Base-by-base conservation (phyloP, 2,888 invertebrate genomes). In the Trissonchulus latispiculum region DNA sequence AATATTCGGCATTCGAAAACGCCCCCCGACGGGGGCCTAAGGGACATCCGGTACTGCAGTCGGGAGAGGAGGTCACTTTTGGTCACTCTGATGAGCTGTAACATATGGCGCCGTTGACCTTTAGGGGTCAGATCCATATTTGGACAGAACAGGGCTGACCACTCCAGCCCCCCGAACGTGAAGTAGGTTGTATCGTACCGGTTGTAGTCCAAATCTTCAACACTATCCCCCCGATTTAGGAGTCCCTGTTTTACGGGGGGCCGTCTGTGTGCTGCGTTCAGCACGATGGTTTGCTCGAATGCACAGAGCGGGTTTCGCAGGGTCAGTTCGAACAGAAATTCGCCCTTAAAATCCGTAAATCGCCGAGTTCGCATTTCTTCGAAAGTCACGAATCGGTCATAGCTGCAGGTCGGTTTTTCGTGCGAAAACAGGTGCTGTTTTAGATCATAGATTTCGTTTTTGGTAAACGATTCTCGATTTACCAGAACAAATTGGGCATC, bases 401-500 rank as follows among this genome's bases (percentile, higher is more conserved):
- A 48, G 23, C 8, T 48, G 23, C 48, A 48, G 48, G 48, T 15
- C 8, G 48, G 48, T 8, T 48, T 8, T 23, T 48, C 48, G 23
- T 15, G 8, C 8, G 8, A 15, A 23, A 48, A 48, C 48, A 48
- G 48, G 23, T 15, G 23, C 48, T 48, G 48, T 48, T 48, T 48
- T 23, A 23, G 23, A 15, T 48, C 48, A 48, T 48, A 48, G 32
- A 89, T 88, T 83, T 91, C 91, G 84, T 91, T 91, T 79, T 89
- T 89, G 75, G 90, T 90, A 84, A 91, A 91, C 84, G 91, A 91
- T 79, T 91, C 90, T 67, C 90, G 88, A 81, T 91, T 91, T 75
- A 91, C 87, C 70, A 91, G 87, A 2, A 90, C 91, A 84, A 91
- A 90, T 70, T 90, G 89, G 83, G 90, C 91, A 84, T 91, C 91